phyloP scores from a whole-genome alignment of 1,140 invertebrate genomes.

The Eupeodes corollae region DNA sequence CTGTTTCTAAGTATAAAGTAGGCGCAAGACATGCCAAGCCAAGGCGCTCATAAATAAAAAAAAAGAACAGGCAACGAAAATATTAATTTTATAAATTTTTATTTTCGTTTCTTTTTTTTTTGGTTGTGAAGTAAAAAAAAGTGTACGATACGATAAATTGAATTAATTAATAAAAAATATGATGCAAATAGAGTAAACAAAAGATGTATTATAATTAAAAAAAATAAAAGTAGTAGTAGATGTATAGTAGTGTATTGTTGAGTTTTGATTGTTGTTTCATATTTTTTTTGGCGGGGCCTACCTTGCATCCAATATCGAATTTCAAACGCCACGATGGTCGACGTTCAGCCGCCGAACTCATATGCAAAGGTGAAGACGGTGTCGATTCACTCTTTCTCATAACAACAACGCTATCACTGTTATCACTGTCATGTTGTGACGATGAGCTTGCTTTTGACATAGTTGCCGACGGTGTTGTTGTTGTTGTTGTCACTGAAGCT shows the following conservation, averaged over 20 bases:
- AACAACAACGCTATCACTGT: slow-evolving; percentile 4
- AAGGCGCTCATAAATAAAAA: too few species aligned
- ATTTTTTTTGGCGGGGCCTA: slow-evolving; percentile 34
- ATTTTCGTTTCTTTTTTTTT: too few species aligned
- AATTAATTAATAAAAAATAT: too few species aligned
- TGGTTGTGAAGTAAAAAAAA: too few species aligned
- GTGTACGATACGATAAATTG: too few species aligned
- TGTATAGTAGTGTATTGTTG: slow-evolving; percentile 1
- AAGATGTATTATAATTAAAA: too few species aligned
- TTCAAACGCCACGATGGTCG: slow-evolving; percentile 81
- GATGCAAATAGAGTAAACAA: too few species aligned
- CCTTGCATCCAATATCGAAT: slow-evolving; percentile 80
- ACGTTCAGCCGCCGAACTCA: slow-evolving; percentile 44
- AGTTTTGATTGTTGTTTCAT: slow-evolving; percentile 7
- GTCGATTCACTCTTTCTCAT: slow-evolving; percentile 9
- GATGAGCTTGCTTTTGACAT: background rate
- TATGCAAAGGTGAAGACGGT: slow-evolving; percentile 36
- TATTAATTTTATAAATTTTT: too few species aligned
- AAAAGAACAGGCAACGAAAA: too few species aligned
- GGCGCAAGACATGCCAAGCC: too few species aligned
- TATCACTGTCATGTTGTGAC: slow-evolving; percentile 2
- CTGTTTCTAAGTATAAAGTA: too few species aligned
- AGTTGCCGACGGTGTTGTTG: background rate
- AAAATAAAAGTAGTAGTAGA: too few species aligned
- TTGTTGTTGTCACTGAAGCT: slow-evolving; percentile 13